Base-by-base conservation (phyloP, 2,888 invertebrate genomes). In the Tuberolachnus salignus region DNA sequence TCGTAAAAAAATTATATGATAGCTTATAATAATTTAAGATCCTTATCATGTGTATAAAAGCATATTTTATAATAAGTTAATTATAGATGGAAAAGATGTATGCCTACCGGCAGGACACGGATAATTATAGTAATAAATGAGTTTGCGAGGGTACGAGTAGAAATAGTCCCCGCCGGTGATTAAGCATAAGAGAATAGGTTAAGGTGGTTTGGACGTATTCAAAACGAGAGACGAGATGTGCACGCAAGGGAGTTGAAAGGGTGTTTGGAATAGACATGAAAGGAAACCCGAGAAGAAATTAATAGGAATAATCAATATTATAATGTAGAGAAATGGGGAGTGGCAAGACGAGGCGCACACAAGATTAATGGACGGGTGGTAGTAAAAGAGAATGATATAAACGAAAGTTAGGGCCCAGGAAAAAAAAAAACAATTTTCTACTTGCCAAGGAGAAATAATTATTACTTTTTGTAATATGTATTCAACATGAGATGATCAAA, bases 191-290 rank as follows among this genome's bases (percentile, higher is more conserved):
- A 67, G 44, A 75, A 55, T 67, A 67, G 16, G 49, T 67, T 49
- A 57, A 46, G 57, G 53, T 67, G 66, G 46, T 75, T 67, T 67
- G 46, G 75, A 75, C 75, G 46, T 55, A 49, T 67, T 66, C 75
- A 44, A 67, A 75, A 75, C 57, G 26, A 26, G 49, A 44, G 49
- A 55, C 13, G 51, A 51, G 73, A 3, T 34, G 34, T 6, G 34
- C 3, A 34, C 53, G 57, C 53, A 11, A 26, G 75, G 66, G 66
- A 75, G 75, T 55, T 44, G 66, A 67, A 64, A 75, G 66, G 75
- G 75, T 66, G 66, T 75, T 75, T 75, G 73, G 53, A 64, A 64
- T 74, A 74, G 63, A 74, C 73, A 64, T 74, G 73, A 74, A 74
- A 74, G 73, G 73, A 74, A 53, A 64, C 63, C 63, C 13, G 73